These are phyloP conservation scores for Microcebus griseorufus DNA, from an alignment of 2,113 vertebrate genomes.

Conservation along the genomic window DNA sequence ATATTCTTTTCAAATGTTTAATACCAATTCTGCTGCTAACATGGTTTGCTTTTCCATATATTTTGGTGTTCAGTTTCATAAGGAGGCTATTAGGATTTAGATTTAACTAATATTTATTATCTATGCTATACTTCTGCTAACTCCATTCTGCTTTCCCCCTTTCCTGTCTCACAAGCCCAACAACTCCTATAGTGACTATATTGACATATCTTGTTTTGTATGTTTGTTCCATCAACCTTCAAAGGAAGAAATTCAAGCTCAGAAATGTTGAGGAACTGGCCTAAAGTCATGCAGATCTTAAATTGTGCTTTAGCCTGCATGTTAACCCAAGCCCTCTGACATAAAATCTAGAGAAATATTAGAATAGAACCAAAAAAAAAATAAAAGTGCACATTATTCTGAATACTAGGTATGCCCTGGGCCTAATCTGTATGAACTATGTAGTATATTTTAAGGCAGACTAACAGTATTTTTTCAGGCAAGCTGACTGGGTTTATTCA, in stretches of 20 bases:
- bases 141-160: not conserved
- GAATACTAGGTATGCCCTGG: not conserved
- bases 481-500: not conserved
- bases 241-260: slow-evolving; percentile 24
- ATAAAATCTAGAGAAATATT: not conserved
- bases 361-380: not conserved
- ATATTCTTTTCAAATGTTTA: slow-evolving; percentile 35
- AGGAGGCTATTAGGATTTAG: not conserved
- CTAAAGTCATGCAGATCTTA: not conserved
- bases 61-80: not conserved
- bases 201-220: not conserved
- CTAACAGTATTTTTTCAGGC: not conserved
- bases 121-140: not conserved
- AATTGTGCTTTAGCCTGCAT: not conserved
- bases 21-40: not conserved
- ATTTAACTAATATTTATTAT: not conserved
- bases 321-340: not conserved
- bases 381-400: not conserved
- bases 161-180: not conserved
- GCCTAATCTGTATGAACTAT: not conserved
- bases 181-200: not conserved
- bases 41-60: not conserved
- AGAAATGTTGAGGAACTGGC: not conserved
- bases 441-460: not conserved
- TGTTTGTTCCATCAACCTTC: slow-evolving; percentile 26